Evolutionary conservation across 2,113 vertebrate species (phyloP).

Genomic region (Neopipo cinnamomea): DNA sequence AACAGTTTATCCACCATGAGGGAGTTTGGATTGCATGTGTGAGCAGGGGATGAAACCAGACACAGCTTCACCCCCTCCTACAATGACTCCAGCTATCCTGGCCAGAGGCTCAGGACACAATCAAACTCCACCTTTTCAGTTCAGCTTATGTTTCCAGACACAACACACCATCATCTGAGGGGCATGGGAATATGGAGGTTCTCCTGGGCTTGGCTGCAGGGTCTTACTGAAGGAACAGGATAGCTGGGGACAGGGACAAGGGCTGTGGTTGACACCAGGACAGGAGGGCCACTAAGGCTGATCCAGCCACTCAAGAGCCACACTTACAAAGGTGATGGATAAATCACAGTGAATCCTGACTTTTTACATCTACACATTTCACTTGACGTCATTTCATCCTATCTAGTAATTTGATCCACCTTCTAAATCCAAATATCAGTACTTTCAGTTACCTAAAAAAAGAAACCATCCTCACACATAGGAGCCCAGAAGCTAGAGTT

Average conservation of each 20-base stretch:
- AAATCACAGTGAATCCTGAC: not conserved
- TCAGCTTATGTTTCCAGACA: not conserved
- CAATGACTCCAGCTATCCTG: not conserved
- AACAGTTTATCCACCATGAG: not conserved
- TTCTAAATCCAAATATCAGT: not conserved
- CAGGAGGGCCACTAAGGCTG: not conserved
- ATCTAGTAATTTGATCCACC: not conserved
- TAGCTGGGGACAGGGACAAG: not conserved
- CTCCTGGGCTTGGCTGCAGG: not conserved
- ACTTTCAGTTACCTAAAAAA: not conserved
- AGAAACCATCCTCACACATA: not conserved
- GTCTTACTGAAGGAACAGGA: not conserved
- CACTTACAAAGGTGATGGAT: not conserved
- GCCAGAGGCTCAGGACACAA: not conserved
- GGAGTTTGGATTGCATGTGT: not conserved
- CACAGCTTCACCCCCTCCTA: not conserved
- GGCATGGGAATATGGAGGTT: not conserved
- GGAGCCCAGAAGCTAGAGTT: not conserved
- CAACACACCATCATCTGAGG: not conserved
- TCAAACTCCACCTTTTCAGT: not conserved
- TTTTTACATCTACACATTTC: not conserved
- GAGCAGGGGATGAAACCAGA: not conserved
- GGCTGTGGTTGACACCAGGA: not conserved
- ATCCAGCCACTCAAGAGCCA: not conserved
- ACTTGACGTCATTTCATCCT: not conserved